Evolutionary conservation across 2,888 invertebrate genomes (phyloP), one percentile per base, ranked within the genome.

Genomic region (Cheilosia impressa): DNA sequence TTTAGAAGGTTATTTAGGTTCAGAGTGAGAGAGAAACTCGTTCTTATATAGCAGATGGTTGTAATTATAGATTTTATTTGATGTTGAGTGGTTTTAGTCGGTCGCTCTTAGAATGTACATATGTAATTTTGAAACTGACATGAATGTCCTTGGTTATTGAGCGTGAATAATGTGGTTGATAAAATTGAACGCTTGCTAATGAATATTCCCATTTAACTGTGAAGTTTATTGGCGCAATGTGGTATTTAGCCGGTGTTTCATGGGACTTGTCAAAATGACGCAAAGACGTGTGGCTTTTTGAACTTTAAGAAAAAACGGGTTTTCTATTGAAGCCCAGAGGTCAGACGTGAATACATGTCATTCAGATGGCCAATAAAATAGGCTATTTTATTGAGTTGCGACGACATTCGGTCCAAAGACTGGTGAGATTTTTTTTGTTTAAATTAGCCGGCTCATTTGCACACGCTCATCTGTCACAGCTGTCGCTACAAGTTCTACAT

Each of bases 1-100:
- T 47, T 60, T 82, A 53, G 34, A 68, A 63, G 79, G 83, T 83
- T 72, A 83, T 73, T 79, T 6, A 43, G 50, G 83, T 83, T 83
- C 79, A 83, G 47, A 78, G 17, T 10, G 5, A 45, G 57, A 15
- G 34, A 63, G 47, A 66, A 82, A 77, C 77, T 53, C 47, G 77
- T 71, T 82, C 19, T 71, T 13, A 15, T 24, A 60, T 52, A 60
- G 58, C 77, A 77, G 77, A 71, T 77, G 47, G 77, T 60, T 72
- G 77, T 72, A 72, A 62, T 78, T 66, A 63, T 52, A 41, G 43
- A 7, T 65, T 75, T 38, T 15, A 15, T 75, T 38, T 75, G 31
- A 2, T 52, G 27, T 38, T 38, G 27, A 31, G 17, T 55, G 63
- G 31, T 31, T 45, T 50, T 27, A 52, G 24, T 60, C 19, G n/a